phyloP scores from a whole-genome alignment of 2,888 invertebrate species.

The Lamellibrachia columna region DNA sequence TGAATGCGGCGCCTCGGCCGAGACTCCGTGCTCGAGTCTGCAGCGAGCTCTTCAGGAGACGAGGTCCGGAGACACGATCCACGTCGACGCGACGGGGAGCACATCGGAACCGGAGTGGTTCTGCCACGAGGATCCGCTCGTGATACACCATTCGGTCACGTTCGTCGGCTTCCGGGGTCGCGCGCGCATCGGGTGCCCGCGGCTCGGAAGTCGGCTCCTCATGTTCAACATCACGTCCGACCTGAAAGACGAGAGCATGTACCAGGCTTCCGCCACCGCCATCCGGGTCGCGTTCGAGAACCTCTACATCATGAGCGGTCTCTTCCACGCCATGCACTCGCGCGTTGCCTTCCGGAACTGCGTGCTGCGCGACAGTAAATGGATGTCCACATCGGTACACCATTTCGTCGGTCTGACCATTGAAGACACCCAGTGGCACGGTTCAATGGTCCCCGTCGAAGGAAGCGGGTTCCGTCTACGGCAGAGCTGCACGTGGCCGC shows the following conservation, averaged over 20 bases:
- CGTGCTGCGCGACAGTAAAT: conserved; percentile 26
- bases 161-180: conserved; percentile 28
- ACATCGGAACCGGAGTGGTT: not conserved
- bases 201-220: not conserved
- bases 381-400: not conserved
- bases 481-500: conserved; percentile 23
- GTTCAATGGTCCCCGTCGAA: conserved; percentile 30
- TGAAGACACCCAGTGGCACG: conserved; percentile 19
- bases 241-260: not conserved
- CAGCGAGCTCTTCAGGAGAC: conserved; percentile 26
- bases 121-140: conserved; percentile 27
- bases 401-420: conserved; percentile 1
- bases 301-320: conserved; percentile 22
- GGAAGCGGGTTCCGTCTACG: conserved; percentile 26
- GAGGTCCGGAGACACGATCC: conserved; percentile 22
- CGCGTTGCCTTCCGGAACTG: conserved; percentile 22
- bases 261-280: not conserved
- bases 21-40: conserved; percentile 32
- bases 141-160: conserved; percentile 29
- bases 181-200: conserved; percentile 29
- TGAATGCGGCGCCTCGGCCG: conserved; percentile 27
- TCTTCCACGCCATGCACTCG: conserved; percentile 20
- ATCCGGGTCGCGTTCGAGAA: conserved; percentile 25
- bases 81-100: conserved; percentile 17
- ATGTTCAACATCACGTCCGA: conserved; percentile 26